Base-by-base conservation (phyloP, 2,888 invertebrate species). In the Pseudococcus viburni region DNA sequence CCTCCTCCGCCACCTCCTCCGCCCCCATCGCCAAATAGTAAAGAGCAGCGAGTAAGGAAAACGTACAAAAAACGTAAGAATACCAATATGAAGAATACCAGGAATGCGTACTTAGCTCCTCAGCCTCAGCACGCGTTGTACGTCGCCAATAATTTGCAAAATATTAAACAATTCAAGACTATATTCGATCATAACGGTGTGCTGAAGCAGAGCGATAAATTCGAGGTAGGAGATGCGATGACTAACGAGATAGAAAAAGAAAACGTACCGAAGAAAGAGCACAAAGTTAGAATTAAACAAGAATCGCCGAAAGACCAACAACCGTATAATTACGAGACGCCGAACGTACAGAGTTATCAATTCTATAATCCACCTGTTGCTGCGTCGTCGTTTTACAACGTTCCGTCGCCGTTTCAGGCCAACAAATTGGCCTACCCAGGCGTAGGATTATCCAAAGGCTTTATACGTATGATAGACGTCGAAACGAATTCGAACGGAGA, bases 141-240 rank as follows among this genome's bases (percentile, higher is more conserved):
- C 22, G 80, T 87, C 3, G 51, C 87, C 2, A 87, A 87, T 55
- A 87, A 77, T 87, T 42, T 87, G 12, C 46, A 51, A 77, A 77
- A 55, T 51, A 6, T 55, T 4, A 68, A 73, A 87, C 51, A 42
- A n/a, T n/a, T 19, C 46, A 77, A 77, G 19, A 64, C 68, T 22
- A 39, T 33, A 17, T 87, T 87, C n/a, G 87, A 87, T 51, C 87
- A 87, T 22, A 87, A 80, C 17, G 77, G 77, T 11, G 87, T 87
- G 11, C 17, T 87, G 17, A 87, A 77, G 42, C 87, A 87, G 33
- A 87, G 87, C 55, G 87, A 87, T 77, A 87, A 87, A 80, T 87
- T 87, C 33, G 87, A 87, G n/a, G 19, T 83, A 42, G 26, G 77
- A 4, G 87, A 87, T 19, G 87, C 87, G 19, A 87, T 87, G 87